Conservation (phyloP, 2,888 invertebrate species). For the Parnassius glacialis region DNA sequence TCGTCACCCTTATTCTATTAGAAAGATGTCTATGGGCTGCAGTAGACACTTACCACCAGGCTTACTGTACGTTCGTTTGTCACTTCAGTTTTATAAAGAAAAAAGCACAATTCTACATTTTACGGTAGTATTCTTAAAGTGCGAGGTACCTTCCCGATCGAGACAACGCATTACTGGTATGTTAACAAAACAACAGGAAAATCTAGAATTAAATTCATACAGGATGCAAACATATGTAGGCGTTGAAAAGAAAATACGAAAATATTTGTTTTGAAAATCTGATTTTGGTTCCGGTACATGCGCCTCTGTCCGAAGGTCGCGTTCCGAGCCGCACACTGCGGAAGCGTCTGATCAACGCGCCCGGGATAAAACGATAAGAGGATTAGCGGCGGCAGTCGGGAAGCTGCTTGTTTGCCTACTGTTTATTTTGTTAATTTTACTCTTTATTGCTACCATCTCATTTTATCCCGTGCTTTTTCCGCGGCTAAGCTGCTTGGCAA, state of each 20-base stretch:
- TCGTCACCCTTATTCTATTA: no score
- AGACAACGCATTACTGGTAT: no score
- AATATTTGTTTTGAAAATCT: slow-evolving; percentile 46
- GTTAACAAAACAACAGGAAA: no score
- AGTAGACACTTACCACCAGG: no score
- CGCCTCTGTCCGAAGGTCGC: slow-evolving; percentile 23
- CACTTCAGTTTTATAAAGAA: no score
- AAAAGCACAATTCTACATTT: no score
- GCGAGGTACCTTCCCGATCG: no score
- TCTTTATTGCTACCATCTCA: slow-evolving; percentile 38
- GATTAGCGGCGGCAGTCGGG: slow-evolving; percentile 46
- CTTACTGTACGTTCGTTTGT: no score
- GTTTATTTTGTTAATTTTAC: slow-evolving; percentile 55
- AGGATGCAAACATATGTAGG: no score
- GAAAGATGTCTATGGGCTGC: no score
- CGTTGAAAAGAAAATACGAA: slow-evolving; percentile 30
- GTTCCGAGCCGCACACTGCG: slow-evolving; percentile 37
- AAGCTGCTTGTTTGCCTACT: slow-evolving; percentile 43
- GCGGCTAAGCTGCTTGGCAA: slow-evolving; percentile 6
- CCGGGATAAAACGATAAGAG: slow-evolving; percentile 55
- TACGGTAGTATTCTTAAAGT: no score
- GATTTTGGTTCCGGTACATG: slow-evolving; percentile 39
- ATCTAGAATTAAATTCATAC: no score
- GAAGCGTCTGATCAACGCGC: slow-evolving; percentile 48
- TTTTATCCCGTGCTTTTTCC: slow-evolving; percentile 7